Evolutionary conservation across 2,113 vertebrate species (phyloP).

Genomic region (Chionis minor): DNA sequence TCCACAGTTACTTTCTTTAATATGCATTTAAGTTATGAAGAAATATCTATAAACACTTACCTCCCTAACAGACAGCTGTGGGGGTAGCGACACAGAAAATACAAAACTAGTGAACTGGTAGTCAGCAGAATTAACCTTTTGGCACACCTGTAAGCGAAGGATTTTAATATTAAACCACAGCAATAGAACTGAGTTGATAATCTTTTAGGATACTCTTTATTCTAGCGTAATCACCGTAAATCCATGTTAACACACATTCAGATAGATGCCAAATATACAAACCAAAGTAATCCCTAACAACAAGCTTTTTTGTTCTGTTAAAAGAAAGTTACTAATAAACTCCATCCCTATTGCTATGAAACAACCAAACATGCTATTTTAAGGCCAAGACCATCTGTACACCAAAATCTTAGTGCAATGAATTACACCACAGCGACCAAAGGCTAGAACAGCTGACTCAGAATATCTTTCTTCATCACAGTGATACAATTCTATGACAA

Average conservation of each 20-base stretch:
- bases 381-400: not conserved
- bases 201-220: not conserved
- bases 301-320: not conserved
- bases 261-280: not conserved
- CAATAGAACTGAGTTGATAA: not conserved
- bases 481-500: not conserved
- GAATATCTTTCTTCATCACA: not conserved
- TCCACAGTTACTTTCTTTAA: not conserved
- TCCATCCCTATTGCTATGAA: not conserved
- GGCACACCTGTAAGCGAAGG: constrained; percentile 80
- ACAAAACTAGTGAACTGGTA: constrained; percentile 89
- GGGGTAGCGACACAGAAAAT: constrained; percentile 90
- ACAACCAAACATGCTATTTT: not conserved
- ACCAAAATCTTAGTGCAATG: not conserved
- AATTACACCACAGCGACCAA: not conserved
- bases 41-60: constrained; percentile 71
- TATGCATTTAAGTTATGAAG: not conserved
- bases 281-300: not conserved
- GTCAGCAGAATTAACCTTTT: constrained; percentile 79
- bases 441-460: not conserved
- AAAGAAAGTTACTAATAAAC: not conserved
- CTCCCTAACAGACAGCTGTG: constrained; percentile 95
- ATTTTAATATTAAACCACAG: not conserved
- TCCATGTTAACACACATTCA: not conserved
- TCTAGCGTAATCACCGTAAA: not conserved